Conservation (phyloP, 2,797 vertebrate genomes). For the Rhynchonycteris naso region DNA sequence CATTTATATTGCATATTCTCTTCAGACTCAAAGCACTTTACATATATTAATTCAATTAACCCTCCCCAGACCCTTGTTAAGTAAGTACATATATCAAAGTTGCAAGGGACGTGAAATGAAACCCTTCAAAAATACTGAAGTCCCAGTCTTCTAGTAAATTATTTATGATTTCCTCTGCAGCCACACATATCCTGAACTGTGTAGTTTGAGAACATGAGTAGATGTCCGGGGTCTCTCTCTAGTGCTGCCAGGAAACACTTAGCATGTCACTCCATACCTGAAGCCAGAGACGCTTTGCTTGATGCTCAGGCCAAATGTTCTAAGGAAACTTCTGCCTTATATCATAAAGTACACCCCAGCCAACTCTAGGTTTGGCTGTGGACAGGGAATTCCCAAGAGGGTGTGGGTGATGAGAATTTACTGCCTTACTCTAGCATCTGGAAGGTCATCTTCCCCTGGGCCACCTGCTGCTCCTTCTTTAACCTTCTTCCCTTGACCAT, state of each 20-base stretch:
- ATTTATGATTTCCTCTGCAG: conserved; percentile 55
- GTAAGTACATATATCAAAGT: conserved; percentile 78
- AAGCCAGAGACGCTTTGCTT: neutral
- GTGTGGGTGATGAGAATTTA: neutral
- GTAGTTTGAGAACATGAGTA: neutral
- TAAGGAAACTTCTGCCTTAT: neutral
- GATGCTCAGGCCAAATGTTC: neutral
- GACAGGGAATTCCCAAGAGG: neutral
- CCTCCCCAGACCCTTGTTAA: conserved; percentile 78
- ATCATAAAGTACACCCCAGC: neutral
- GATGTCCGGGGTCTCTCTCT: neutral
- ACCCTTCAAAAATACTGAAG: conserved; percentile 61
- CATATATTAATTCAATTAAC: conserved; percentile 83
- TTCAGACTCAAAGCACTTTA: conserved; percentile 77
- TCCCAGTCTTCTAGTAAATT: conserved; percentile 4
- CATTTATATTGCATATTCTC: conserved; percentile 76
- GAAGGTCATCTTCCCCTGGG: neutral
- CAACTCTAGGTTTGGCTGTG: neutral
- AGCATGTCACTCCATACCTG: neutral
- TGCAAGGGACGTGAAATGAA: conserved; percentile 69
- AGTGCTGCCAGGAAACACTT: neutral
- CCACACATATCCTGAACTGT: neutral
- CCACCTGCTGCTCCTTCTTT: neutral
- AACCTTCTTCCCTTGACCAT: neutral
- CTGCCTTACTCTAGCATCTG: neutral